Conservation (phyloP, 2,888 invertebrate genomes). For the Cryptophagus acutangulus region DNA sequence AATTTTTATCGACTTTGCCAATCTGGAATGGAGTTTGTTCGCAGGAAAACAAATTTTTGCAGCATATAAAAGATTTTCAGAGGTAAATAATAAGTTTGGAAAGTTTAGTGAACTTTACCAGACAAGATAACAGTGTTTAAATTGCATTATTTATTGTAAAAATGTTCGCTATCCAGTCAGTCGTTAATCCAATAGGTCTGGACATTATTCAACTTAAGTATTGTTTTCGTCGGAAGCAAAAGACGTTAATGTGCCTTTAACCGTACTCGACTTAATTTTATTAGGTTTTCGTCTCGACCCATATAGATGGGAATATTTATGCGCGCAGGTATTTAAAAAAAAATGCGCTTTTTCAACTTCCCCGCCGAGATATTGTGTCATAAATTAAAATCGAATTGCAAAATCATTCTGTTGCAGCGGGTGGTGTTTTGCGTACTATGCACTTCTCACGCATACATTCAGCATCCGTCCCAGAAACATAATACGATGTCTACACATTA, state of each 20-base stretch:
- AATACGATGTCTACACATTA: too few relatives aligned
- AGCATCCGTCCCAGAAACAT: too few relatives aligned
- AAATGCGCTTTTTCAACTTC: constrained; percentile 15
- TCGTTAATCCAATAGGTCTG: constrained; percentile 8
- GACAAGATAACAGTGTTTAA: constrained; percentile 13
- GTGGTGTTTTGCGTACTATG: constrained; percentile 20
- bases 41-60: too few relatives aligned
- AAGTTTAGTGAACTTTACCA: constrained; percentile 11
- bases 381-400: constrained; percentile 32
- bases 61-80: too few relatives aligned
- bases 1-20: not conserved
- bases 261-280: constrained; percentile 27
- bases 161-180: constrained; percentile 5
- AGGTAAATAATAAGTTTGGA: not conserved
- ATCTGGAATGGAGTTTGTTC: too few relatives aligned
- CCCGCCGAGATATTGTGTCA: constrained; percentile 32
- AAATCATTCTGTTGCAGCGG: constrained; percentile 30
- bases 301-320: constrained; percentile 28
- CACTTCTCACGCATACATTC: constrained; percentile 21
- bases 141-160: constrained; percentile 11
- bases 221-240: constrained; percentile 24
- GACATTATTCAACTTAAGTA: constrained; percentile 22
- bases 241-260: constrained; percentile 26
- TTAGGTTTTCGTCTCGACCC: constrained; percentile 26
- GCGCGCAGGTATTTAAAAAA: constrained; percentile 24